Evolutionary conservation across 2,888 invertebrate genomes (phyloP).

Genomic region (Platycheirus albimanus): DNA sequence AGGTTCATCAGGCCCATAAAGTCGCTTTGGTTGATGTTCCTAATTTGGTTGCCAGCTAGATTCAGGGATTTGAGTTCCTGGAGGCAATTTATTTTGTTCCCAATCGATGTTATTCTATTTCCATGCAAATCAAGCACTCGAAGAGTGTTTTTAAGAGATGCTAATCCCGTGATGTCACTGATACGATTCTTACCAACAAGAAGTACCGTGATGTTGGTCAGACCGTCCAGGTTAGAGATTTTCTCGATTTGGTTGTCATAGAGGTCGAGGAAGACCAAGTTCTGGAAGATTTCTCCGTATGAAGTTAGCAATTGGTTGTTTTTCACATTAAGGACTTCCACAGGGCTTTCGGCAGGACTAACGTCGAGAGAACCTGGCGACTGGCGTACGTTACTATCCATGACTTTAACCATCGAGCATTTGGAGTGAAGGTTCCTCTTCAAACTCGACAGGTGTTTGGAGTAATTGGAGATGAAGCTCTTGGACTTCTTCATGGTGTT

Average conservation of each 20-base stretch:
- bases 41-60: constrained; percentile 95
- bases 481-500: constrained; percentile 80
- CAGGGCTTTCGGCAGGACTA: constrained; percentile 41
- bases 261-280: constrained; percentile 95
- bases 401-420: constrained; percentile 33
- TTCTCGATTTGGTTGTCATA: constrained; percentile 97
- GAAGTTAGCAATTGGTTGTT: constrained; percentile 79
- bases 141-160: constrained; percentile 84
- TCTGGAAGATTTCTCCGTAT: constrained; percentile 82
- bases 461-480: constrained; percentile 80
- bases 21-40: constrained; percentile 89
- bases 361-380: constrained; percentile 38
- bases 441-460: constrained; percentile 78
- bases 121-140: constrained; percentile 97
- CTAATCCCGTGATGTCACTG: constrained; percentile 80
- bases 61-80: constrained; percentile 94
- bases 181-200: constrained; percentile 94
- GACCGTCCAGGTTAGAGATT: constrained; percentile 89
- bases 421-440: constrained; percentile 77
- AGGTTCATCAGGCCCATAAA: constrained; percentile 90
- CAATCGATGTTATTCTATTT: constrained; percentile 88
- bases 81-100: constrained; percentile 84
- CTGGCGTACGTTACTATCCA: constrained; percentile 23
- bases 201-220: constrained; percentile 92
- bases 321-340: constrained; percentile 79